phyloP scores from a whole-genome alignment of 2,888 invertebrate species.

The Hemicrepidius hirtus region DNA sequence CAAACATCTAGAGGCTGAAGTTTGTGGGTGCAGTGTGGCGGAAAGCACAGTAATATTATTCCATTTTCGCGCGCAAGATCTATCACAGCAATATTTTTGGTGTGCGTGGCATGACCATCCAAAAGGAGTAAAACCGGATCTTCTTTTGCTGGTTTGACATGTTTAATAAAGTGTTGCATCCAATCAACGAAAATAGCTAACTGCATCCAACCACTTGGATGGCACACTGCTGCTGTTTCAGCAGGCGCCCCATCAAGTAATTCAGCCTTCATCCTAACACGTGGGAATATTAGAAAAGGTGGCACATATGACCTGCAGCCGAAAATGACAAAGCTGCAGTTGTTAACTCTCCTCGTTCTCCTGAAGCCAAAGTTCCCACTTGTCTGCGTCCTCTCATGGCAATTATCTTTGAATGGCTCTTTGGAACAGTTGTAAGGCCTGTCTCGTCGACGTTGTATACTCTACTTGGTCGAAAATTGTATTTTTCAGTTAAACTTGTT shows the following conservation, averaged over 20 bases:
- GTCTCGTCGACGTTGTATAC: conserved; percentile 8
- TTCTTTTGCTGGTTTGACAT: too few species aligned
- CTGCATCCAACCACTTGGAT: conserved; percentile 11
- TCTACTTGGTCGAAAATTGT: conserved; percentile 6
- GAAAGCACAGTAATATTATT: too few species aligned
- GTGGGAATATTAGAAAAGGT: conserved; percentile 65
- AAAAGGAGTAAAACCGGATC: too few species aligned
- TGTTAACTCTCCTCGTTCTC: conserved; percentile 57
- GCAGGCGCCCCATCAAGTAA: conserved; percentile 64
- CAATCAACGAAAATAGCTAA: too few species aligned
- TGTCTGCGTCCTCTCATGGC: conserved; percentile 56
- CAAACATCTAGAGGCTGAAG: too few species aligned
- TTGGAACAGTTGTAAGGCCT: conserved; percentile 25
- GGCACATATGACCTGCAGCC: conserved; percentile 60
- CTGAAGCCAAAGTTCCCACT: conserved; percentile 56
- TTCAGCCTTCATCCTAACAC: conserved; percentile 56
- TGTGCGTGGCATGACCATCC: too few species aligned
- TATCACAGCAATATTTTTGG: too few species aligned
- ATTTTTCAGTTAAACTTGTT: conserved; percentile 6
- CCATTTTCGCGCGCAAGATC: too few species aligned
- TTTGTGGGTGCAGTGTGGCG: too few species aligned
- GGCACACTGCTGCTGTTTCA: conserved; percentile 54
- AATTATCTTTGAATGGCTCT: conserved; percentile 55
- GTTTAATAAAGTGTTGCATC: too few species aligned
- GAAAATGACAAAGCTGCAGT: conserved; percentile 60